A percentile compares a stretch with the other conserved stretches of the same genome.
Evolutionary conservation across 2,113 vertebrate genomes (phyloP).

Genomic region (Hirundichthys speculiger): DNA sequence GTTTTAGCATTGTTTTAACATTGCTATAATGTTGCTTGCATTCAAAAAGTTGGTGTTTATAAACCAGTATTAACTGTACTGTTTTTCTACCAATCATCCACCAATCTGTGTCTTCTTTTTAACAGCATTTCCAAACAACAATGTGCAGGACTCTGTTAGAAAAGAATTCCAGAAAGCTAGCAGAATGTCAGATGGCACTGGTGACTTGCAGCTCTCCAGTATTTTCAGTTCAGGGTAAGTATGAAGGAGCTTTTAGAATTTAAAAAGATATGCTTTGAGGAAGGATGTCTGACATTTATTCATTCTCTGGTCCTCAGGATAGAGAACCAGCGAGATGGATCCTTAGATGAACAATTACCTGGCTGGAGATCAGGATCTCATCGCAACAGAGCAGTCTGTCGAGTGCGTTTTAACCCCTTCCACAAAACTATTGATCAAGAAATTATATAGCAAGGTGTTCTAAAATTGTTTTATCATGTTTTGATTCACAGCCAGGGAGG

Average conservation of each 20-base stretch:
- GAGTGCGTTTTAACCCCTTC: constrained; percentile 47
- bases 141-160: constrained; percentile 49
- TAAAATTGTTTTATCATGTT: not conserved
- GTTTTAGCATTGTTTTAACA: not conserved
- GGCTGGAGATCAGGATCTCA: constrained; percentile 70
- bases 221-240: constrained; percentile 74
- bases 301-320: constrained; percentile 40
- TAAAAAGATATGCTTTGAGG: not conserved
- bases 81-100: too few relatives aligned
- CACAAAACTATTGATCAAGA: not conserved
- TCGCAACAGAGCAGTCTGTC: constrained; percentile 52
- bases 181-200: constrained; percentile 71
- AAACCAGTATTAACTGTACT: too few relatives aligned
- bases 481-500: constrained; percentile 67
- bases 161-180: constrained; percentile 49
- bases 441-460: not conserved
- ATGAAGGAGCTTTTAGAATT: not conserved
- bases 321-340: constrained; percentile 43
- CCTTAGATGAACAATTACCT: constrained; percentile 61
- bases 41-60: too few relatives aligned
- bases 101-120: constrained; percentile 18
- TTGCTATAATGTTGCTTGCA: not conserved
- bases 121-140: constrained; percentile 39
- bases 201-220: constrained; percentile 71
- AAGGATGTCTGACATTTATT: not conserved